These are phyloP conservation scores for Hirundo rustica DNA, from an alignment of 2,797 vertebrate genomes.

Conservation along the genomic window DNA sequence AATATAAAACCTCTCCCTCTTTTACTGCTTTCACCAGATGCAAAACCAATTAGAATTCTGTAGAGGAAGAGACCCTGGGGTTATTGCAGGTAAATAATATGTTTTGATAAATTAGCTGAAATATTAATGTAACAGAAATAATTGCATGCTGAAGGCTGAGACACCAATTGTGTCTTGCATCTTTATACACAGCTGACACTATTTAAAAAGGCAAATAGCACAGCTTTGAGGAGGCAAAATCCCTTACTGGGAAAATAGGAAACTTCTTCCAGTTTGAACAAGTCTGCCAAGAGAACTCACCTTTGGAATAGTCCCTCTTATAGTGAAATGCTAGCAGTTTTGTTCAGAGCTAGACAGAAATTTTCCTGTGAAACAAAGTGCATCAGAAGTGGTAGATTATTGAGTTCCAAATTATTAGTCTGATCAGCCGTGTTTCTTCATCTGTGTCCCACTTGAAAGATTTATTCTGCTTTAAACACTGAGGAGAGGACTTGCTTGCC, in stretches of 20 bases:
- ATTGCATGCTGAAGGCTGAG: background rate
- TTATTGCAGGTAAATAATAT: background rate
- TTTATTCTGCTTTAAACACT: background rate
- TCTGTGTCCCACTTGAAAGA: background rate
- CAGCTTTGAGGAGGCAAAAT: background rate
- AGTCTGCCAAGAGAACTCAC: background rate
- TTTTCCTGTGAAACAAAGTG: background rate
- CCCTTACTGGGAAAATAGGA: background rate
- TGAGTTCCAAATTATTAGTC: background rate
- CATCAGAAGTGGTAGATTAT: background rate
- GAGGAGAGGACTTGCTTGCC: background rate
- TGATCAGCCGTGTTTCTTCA: background rate
- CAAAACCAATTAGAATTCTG: background rate
- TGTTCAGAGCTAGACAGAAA: background rate
- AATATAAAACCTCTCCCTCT: background rate
- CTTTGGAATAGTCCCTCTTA: background rate
- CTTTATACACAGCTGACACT: background rate
- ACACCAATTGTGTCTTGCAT: background rate
- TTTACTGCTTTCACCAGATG: background rate
- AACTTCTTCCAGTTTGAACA: background rate
- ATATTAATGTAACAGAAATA: slow-evolving; percentile 1
- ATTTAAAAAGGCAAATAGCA: background rate
- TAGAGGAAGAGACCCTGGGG: background rate
- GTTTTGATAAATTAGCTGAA: background rate
- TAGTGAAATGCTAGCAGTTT: background rate